Conservation (phyloP, 2,113 vertebrate genomes). For the Callionymus lyra region DNA sequence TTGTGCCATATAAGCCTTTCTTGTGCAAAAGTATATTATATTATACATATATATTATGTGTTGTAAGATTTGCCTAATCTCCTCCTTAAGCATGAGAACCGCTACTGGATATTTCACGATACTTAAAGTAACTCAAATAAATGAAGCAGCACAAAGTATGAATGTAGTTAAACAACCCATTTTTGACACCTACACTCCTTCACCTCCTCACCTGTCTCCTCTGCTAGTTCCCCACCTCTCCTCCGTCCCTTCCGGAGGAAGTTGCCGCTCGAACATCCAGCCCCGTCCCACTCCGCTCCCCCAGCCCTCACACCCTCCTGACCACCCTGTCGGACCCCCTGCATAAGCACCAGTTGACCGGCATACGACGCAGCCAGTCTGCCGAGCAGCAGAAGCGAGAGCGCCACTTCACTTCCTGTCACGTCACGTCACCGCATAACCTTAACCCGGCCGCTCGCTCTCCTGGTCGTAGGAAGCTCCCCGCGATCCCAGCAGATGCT, state of each 20-base stretch:
- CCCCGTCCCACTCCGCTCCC: conserved; percentile 72
- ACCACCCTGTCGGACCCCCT: conserved; percentile 74
- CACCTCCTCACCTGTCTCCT: conserved; percentile 39
- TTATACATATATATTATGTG: no score
- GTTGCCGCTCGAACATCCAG: conserved; percentile 68
- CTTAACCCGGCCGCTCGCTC: conserved; percentile 46
- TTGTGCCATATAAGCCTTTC: no score
- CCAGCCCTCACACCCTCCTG: conserved; percentile 75
- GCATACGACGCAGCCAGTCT: conserved; percentile 77
- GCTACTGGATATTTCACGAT: no score
- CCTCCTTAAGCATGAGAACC: no score
- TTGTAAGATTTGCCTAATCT: no score
- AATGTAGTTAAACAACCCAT: no score
- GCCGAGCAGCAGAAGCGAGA: conserved; percentile 68
- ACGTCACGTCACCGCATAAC: conserved; percentile 55
- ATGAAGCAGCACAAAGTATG: no score
- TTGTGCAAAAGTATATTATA: no score
- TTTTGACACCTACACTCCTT: conserved; percentile 17
- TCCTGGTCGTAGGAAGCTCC: conserved; percentile 79
- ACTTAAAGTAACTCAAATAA: no score
- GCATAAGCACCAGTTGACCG: conserved; percentile 65
- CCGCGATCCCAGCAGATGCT: conserved; percentile 74
- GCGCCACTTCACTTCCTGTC: conserved; percentile 58
- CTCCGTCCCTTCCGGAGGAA: conserved; percentile 77
- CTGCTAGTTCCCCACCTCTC: conserved; percentile 84